These are phyloP conservation scores for Felis chaus DNA, from an alignment of 2,113 vertebrate species.

Conservation along the genomic window DNA sequence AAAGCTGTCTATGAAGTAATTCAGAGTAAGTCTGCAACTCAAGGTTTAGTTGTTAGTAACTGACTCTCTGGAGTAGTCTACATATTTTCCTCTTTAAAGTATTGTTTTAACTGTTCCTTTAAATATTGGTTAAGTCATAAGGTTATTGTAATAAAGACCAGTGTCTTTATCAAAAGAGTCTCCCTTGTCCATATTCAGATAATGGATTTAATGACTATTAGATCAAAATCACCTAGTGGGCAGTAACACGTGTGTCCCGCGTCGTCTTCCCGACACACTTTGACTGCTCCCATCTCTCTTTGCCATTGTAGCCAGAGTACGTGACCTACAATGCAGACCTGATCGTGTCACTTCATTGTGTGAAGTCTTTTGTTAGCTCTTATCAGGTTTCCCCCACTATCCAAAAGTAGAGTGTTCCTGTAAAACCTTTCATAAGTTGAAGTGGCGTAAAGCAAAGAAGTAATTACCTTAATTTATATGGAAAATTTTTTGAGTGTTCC, in stretches of 20 bases:
- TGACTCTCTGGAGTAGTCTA: background rate
- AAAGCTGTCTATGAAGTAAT: background rate
- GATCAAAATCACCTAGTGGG: background rate
- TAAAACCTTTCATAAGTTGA: background rate
- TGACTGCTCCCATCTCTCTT: background rate
- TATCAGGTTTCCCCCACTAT: background rate
- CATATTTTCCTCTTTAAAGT: background rate
- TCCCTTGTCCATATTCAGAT: background rate
- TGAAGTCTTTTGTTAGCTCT: background rate
- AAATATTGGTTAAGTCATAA: background rate
- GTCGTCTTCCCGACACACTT: background rate
- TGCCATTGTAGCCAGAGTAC: background rate
- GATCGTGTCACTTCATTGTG: background rate
- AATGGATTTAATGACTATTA: background rate
- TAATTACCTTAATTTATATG: too few species aligned
- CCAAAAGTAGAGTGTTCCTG: background rate
- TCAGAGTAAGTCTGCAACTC: background rate
- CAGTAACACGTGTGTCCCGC: rapidly evolving
- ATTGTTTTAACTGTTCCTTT: background rate
- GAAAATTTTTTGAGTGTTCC: background rate
- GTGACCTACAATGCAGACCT: background rate
- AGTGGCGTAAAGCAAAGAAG: background rate
- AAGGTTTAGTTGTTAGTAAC: background rate
- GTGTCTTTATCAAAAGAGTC: background rate
- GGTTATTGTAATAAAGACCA: background rate